These are phyloP conservation scores for Helarctos malayanus DNA, from an alignment of 2,797 vertebrate genomes.

Conservation along the genomic window DNA sequence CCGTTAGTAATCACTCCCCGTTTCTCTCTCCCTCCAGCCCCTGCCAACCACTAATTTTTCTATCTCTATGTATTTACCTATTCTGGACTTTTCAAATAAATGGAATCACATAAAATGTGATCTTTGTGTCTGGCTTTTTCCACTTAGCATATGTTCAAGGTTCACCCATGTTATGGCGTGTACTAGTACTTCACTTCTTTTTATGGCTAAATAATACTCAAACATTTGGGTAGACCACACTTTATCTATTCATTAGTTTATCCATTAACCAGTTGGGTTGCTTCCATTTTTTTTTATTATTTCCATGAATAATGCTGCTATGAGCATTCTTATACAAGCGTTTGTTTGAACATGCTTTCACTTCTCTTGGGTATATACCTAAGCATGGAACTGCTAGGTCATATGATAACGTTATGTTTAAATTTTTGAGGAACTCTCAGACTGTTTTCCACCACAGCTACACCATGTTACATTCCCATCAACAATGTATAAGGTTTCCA, in stretches of 20 bases:
- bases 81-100: not conserved
- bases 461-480: not conserved
- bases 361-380: not conserved
- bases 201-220: not conserved
- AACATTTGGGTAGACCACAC: not conserved
- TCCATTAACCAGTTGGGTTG: not conserved
- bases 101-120: not conserved
- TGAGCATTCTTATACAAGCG: not conserved
- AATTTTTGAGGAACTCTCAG: not conserved
- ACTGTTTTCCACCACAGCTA: not conserved
- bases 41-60: not conserved
- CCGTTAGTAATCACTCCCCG: not conserved
- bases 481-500: not conserved
- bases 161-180: not conserved
- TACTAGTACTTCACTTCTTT: not conserved
- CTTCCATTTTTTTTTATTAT: not conserved
- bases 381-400: not conserved
- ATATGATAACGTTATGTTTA: not conserved
- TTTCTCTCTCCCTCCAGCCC: not conserved
- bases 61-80: not conserved
- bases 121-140: not conserved
- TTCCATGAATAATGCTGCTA: not conserved
- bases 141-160: not conserved
- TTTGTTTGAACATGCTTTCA: not conserved
- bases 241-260: not conserved